Evolutionary conservation across 30 jellyfish, hydroid and myxozoan species (phyloP).

Genomic region (Aurelia sp.): DNA sequence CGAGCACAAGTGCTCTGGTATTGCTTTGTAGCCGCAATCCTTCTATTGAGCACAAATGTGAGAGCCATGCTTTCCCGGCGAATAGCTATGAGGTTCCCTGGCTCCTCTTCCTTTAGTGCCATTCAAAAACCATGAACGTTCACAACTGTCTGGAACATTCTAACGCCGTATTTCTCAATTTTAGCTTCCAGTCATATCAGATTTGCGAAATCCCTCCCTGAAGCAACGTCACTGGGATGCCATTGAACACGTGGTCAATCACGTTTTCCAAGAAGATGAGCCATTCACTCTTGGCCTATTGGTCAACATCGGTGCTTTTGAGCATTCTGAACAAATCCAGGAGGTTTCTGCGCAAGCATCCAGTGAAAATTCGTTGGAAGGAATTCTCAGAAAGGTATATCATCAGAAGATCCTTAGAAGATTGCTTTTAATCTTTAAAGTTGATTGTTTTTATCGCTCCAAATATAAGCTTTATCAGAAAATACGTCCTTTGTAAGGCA

Average conservation of each 20-base stretch:
- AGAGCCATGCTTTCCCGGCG: too few species aligned
- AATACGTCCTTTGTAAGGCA: too few species aligned
- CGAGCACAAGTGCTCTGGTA: too few species aligned
- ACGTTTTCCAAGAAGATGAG: constrained; percentile 74
- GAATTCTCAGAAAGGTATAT: constrained; percentile 87
- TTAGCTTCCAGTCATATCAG: constrained; percentile 96
- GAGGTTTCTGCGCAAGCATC: constrained; percentile 99
- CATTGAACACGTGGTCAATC: constrained; percentile 80
- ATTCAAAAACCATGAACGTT: too few species aligned
- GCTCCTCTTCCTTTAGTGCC: too few species aligned
- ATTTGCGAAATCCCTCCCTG: constrained; percentile 92
- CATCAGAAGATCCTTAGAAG: not conserved
- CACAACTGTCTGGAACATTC: too few species aligned
- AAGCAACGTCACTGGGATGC: constrained; percentile 98
- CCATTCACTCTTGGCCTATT: constrained; percentile 88
- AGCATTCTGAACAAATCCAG: constrained; percentile 88
- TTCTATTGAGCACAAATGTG: too few species aligned
- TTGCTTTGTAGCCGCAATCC: too few species aligned
- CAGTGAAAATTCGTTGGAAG: constrained; percentile 97
- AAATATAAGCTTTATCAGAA: too few species aligned
- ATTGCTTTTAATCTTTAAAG: too few species aligned
- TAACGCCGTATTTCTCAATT: not conserved
- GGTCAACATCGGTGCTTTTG: constrained; percentile 91
- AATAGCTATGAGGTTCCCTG: too few species aligned
- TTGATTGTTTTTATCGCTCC: too few species aligned